These are phyloP conservation scores for Pseudonaja textilis DNA, from an alignment of 2,113 vertebrate genomes.

Conservation along the genomic window DNA sequence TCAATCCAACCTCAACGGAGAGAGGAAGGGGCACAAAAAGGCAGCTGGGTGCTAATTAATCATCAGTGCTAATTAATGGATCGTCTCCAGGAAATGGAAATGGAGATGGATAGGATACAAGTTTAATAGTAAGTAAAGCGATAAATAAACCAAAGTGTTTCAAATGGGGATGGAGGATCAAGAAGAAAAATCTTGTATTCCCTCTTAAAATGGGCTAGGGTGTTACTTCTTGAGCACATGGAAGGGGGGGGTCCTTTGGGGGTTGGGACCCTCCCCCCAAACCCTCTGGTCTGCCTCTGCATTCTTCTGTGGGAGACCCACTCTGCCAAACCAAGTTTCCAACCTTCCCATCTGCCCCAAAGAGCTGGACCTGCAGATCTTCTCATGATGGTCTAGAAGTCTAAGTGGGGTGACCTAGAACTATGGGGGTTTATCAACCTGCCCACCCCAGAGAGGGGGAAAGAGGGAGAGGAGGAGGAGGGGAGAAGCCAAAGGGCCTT, in stretches of 20 bases:
- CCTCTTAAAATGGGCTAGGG: neutral
- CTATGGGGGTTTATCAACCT: neutral
- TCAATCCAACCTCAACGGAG: conserved; percentile 52
- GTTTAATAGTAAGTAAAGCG: neutral
- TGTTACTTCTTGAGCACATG: neutral
- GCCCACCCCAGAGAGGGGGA: neutral
- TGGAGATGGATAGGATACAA: neutral
- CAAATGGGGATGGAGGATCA: too few relatives aligned
- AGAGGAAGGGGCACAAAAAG: conserved; percentile 24
- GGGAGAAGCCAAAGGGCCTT: too few relatives aligned
- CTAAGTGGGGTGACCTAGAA: neutral
- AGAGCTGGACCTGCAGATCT: neutral
- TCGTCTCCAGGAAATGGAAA: conserved; percentile 18
- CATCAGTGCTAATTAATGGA: conserved; percentile 61
- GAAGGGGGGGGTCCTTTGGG: neutral
- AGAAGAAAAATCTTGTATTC: too few relatives aligned
- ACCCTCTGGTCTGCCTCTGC: neutral
- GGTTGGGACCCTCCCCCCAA: neutral
- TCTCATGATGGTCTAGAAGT: neutral
- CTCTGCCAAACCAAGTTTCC: neutral
- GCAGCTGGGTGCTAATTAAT: conserved; percentile 65
- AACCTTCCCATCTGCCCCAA: neutral
- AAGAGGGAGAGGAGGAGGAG: neutral
- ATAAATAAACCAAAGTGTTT: neutral
- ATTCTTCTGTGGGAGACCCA: neutral